These are phyloP conservation scores for Dromococcyx pavoninus DNA, from an alignment of 2,797 vertebrate species.

Conservation along the genomic window DNA sequence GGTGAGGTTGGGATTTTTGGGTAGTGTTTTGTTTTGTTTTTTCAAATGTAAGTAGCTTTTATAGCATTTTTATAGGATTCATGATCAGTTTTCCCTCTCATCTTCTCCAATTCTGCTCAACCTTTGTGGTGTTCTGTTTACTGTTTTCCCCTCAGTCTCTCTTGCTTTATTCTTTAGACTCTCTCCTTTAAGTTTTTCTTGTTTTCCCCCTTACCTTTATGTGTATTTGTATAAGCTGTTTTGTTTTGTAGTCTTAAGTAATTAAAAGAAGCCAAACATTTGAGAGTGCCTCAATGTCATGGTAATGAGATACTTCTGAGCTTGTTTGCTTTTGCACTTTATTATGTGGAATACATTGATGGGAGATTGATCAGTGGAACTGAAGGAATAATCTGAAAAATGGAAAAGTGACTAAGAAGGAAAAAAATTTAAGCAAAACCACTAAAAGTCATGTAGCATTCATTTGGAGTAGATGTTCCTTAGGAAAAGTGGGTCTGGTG, in stretches of 20 bases:
- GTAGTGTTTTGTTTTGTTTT: background rate
- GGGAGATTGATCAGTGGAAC: background rate
- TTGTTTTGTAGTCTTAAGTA: background rate
- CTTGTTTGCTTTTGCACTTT: background rate
- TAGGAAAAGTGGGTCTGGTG: background rate
- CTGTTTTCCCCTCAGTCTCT: background rate
- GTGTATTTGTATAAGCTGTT: background rate
- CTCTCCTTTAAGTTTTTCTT: background rate
- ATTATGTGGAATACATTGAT: background rate
- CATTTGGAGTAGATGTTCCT: background rate
- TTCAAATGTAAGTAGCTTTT: background rate
- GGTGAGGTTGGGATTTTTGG: background rate
- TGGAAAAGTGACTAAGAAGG: background rate
- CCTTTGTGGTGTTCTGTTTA: background rate
- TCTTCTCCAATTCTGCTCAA: background rate
- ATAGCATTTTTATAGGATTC: background rate
- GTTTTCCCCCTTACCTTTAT: background rate
- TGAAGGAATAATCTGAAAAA: background rate
- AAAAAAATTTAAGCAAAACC: background rate
- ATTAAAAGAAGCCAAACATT: background rate
- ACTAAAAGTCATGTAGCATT: background rate
- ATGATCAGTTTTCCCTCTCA: background rate
- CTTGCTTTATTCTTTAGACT: background rate
- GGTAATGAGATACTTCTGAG: background rate
- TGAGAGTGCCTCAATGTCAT: background rate